phyloP scores from a whole-genome alignment of 1,140 invertebrate genomes.

The Apis cerana region DNA sequence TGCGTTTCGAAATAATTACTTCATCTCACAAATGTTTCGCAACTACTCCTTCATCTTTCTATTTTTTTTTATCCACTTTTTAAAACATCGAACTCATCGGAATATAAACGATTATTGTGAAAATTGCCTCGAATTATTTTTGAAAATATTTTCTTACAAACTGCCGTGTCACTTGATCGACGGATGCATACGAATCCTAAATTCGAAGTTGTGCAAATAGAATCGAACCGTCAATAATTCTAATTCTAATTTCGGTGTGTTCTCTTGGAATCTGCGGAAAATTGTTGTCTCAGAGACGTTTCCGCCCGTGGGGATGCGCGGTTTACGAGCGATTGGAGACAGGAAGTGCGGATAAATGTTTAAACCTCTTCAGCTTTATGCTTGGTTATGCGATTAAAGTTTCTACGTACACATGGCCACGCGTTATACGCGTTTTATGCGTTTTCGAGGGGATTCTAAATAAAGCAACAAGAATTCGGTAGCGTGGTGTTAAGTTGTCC shows the following conservation, averaged over 20 bases:
- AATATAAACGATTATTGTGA: no score
- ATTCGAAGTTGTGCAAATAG: no score
- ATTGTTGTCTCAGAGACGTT: neutral
- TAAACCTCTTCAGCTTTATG: conserved; percentile 59
- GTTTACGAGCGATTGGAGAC: conserved; percentile 15
- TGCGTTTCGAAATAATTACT: no score
- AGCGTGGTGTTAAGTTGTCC: conserved; percentile 27
- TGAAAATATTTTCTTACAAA: no score
- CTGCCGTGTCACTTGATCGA: no score
- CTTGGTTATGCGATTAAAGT: conserved; percentile 37
- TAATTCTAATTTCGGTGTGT: no score
- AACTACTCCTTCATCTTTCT: neutral
- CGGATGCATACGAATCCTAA: no score
- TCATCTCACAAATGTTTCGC: neutral
- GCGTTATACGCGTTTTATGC: conserved; percentile 65
- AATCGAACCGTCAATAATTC: no score
- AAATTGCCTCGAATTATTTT: no score
- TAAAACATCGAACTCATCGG: no score
- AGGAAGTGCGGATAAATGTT: conserved; percentile 48
- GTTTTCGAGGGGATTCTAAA: conserved; percentile 72
- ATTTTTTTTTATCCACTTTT: neutral
- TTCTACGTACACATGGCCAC: conserved; percentile 62
- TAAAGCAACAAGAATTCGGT: conserved; percentile 62
- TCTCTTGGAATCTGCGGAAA: no score
- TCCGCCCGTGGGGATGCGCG: neutral